Evolutionary conservation across 2,797 vertebrate species (phyloP).

Genomic region (Phoxinus dragarum): DNA sequence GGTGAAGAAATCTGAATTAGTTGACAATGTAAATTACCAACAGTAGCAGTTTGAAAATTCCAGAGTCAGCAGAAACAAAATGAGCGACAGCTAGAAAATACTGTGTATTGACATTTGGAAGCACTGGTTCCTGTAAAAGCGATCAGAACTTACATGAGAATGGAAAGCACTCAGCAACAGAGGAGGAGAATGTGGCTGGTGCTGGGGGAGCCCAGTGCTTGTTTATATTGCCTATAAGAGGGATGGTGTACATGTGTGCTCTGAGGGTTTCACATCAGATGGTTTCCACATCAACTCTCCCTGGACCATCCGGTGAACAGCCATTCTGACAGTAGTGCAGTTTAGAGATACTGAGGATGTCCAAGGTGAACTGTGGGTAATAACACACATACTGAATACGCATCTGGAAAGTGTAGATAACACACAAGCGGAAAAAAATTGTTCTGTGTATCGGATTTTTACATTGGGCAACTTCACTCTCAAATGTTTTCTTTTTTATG

Average conservation of each 20-base stretch:
- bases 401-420: conserved; percentile 23
- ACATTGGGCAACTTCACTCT: background rate
- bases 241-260: conserved; percentile 50
- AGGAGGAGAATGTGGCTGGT: conserved; percentile 16
- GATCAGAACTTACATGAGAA: conserved; percentile 25
- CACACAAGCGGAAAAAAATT: conserved; percentile 10
- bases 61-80: background rate
- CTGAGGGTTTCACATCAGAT: conserved; percentile 57
- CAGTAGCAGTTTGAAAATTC: background rate
- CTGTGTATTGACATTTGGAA: background rate
- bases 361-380: conserved; percentile 29
- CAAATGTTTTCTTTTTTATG: background rate
- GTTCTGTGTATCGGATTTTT: conserved; percentile 21
- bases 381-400: conserved; percentile 15
- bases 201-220: conserved; percentile 4
- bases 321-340: conserved; percentile 5
- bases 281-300: conserved; percentile 57
- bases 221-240: conserved; percentile 43
- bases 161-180: conserved; percentile 33
- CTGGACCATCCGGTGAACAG: conserved; percentile 38
- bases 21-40: background rate
- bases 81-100: background rate
- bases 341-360: conserved; percentile 41
- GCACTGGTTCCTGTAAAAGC: conserved; percentile 32
- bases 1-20: background rate